These are phyloP conservation scores for Orientallactaga bullata DNA, from an alignment of 2,113 vertebrate species.

Conservation along the genomic window DNA sequence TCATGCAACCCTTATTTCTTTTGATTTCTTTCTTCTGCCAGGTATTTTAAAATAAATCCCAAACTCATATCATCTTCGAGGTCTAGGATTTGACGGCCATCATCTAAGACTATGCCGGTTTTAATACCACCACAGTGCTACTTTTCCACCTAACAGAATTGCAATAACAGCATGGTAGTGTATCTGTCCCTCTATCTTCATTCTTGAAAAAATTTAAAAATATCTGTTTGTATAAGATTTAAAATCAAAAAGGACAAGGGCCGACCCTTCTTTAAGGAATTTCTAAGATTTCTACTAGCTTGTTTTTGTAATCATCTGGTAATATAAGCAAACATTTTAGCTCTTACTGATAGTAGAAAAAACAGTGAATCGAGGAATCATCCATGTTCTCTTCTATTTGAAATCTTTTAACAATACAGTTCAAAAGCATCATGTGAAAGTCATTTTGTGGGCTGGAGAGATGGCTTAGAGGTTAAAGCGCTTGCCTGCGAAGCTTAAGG, in stretches of 20 bases:
- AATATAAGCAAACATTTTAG: background rate
- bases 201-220: background rate
- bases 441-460: too few relatives aligned
- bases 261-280: background rate
- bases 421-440: background rate
- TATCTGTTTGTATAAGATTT: conserved; percentile 37
- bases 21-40: background rate
- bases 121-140: background rate
- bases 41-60: background rate
- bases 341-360: background rate
- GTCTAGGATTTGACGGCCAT: background rate
- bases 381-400: background rate
- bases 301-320: background rate
- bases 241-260: background rate
- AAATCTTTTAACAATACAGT: background rate
- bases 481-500: too few relatives aligned
- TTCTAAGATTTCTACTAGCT: background rate
- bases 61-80: background rate
- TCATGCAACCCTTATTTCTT: background rate
- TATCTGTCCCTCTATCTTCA: background rate
- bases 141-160: background rate
- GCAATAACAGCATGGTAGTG: background rate
- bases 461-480: too few relatives aligned
- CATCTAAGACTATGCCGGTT: background rate
- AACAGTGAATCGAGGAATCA: background rate